Percentiles rank a stretch among this genome's conserved stretches.
Evolutionary conservation across 2,888 invertebrate species (phyloP).

Genomic region (Agrypnus murinus): DNA sequence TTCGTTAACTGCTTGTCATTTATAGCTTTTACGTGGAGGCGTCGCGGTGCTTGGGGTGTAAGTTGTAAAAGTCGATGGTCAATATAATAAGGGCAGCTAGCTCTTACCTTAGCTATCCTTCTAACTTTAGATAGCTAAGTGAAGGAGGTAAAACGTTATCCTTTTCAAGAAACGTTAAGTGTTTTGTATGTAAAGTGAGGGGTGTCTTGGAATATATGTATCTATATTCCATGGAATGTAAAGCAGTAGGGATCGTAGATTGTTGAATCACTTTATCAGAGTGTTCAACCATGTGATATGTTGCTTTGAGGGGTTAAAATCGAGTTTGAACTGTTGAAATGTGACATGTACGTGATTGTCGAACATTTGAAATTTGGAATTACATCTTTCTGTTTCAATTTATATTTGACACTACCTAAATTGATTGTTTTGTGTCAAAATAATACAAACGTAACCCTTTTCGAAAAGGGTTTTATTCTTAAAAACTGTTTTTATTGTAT

Average conservation of each 20-base stretch:
- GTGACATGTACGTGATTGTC: not conserved
- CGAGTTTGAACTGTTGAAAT: slow-evolving; percentile 11
- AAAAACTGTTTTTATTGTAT: too few species aligned
- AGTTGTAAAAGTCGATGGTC: slow-evolving; percentile 13
- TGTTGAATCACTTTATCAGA: slow-evolving; percentile 9
- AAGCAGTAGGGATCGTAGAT: not conserved
- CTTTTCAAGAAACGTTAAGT: not conserved
- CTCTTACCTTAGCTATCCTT: not conserved
- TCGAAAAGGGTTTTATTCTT: too few species aligned
- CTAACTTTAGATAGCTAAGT: not conserved
- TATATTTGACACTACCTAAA: too few species aligned
- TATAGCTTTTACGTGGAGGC: slow-evolving; percentile 7
- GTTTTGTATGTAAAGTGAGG: not conserved
- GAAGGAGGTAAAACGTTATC: not conserved
- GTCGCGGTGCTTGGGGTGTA: not conserved
- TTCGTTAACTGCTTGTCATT: slow-evolving; percentile 10
- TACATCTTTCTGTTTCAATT: too few species aligned
- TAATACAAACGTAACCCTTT: too few species aligned
- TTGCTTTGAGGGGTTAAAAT: slow-evolving; percentile 8
- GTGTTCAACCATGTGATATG: slow-evolving; percentile 8
- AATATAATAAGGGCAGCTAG: not conserved
- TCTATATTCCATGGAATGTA: too few species aligned
- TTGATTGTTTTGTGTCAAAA: too few species aligned
- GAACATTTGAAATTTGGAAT: too few species aligned
- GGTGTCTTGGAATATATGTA: not conserved